phyloP scores from a whole-genome alignment of 1,140 invertebrate species.

The Halictus rubicundus region DNA sequence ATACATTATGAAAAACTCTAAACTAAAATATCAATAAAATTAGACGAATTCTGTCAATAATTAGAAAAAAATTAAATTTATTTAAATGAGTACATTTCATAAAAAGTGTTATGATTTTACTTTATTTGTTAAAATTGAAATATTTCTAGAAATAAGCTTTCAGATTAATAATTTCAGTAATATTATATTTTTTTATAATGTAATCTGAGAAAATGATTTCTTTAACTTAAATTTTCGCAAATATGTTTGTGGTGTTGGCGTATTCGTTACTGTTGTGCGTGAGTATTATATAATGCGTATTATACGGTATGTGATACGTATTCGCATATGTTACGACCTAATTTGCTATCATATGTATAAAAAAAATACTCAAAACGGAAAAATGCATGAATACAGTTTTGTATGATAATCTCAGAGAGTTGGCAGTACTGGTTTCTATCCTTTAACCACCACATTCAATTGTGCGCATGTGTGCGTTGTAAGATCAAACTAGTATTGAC shows the following conservation, averaged over 20 bases:
- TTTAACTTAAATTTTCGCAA: not conserved
- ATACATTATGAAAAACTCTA: not conserved
- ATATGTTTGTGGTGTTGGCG: not conserved
- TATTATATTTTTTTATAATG: not conserved
- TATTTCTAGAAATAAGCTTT: not conserved
- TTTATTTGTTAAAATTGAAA: not conserved
- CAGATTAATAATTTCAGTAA: not conserved
- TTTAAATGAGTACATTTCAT: not conserved
- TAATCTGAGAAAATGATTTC: not conserved
- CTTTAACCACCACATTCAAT: slow-evolving; percentile 19
- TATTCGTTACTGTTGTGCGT: not conserved
- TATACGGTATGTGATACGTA: not conserved
- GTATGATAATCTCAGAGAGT: not conserved
- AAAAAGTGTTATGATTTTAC: not conserved
- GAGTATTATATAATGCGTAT: too few species aligned
- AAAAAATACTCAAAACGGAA: not conserved
- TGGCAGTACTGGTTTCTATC: slow-evolving; percentile 27
- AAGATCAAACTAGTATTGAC: slow-evolving; percentile 43
- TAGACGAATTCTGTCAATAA: not conserved
- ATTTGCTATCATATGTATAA: not conserved
- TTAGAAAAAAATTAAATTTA: not conserved
- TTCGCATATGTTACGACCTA: not conserved
- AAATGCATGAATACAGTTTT: not conserved
- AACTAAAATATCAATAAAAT: not conserved
- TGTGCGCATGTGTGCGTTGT: slow-evolving; percentile 46